Base-by-base conservation (phyloP, 2,113 vertebrate species). In the Orthonyx spaldingii region DNA sequence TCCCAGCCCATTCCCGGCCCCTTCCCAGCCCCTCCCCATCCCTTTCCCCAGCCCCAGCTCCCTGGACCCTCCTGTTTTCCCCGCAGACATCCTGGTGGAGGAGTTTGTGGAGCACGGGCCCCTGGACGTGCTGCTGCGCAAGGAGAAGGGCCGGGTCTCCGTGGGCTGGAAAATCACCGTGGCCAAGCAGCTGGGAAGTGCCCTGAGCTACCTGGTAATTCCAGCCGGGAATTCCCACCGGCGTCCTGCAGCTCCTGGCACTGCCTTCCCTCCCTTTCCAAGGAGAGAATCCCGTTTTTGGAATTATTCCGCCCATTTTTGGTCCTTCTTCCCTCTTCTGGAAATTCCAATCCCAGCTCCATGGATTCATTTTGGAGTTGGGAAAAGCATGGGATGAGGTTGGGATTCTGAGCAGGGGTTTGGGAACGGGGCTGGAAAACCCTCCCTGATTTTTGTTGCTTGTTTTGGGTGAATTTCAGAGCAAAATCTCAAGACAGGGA, bases 31-130 rank as follows among this genome's bases (percentile, higher is more conserved):
- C n/a, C n/a, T n/a, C n/a, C n/a, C n/a, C n/a, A n/a, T n/a, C n/a
- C n/a, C n/a, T n/a, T n/a, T n/a, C n/a, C n/a, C n/a, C n/a, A n/a
- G n/a, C n/a, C n/a, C n/a, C n/a, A n/a, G n/a, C n/a, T n/a, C n/a
- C n/a, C n/a, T n/a, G n/a, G n/a, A n/a, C n/a, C n/a, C n/a, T n/a
- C n/a, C n/a, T n/a, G n/a, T n/a, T n/a, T n/a, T n/a, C n/a, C n/a
- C n/a, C 7, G 47, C 97, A 99, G 99, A 99, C 84, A 99, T 99
- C 94, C 98, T 99, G 98, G 99, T 99, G 87, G 99, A 99, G 37
- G 99, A 99, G 87, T 99, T 97, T 2, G 98, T 99, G 77, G 99
- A 99, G 46, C 99, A 99, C 2, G 99, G 99, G 5, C 99, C 99
- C 1, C 64, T 99, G 94, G 99, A 99, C 4, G 97, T 99, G 74